Evolutionary conservation across 2,113 vertebrate species (phyloP).

Genomic region (Ia io): DNA sequence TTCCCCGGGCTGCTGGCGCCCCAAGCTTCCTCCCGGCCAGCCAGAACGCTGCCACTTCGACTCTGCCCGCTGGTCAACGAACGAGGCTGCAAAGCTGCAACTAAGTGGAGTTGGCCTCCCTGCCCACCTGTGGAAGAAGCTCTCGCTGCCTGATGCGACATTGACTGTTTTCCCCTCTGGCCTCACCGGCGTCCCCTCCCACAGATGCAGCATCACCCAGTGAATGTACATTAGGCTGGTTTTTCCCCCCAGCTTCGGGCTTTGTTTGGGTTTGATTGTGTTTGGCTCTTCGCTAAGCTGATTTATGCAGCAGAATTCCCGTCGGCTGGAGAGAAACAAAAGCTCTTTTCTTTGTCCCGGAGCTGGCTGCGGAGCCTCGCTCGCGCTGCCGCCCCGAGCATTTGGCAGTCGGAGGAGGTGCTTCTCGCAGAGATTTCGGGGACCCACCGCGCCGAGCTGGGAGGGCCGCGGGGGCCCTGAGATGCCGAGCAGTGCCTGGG

Average conservation of each 20-base stretch:
- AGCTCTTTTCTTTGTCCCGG: conserved; percentile 77
- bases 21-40: not conserved
- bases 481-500: conserved; percentile 61
- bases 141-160: conserved; percentile 38
- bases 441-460: conserved; percentile 5
- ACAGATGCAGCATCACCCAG: conserved; percentile 64
- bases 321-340: conserved; percentile 71
- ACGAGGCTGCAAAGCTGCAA: not conserved
- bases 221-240: conserved; percentile 69
- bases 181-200: conserved; percentile 66
- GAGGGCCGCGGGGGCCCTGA: conserved; percentile 71
- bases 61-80: not conserved
- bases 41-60: conserved; percentile 1
- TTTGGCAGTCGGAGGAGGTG: conserved; percentile 47
- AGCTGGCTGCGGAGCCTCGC: conserved; percentile 39
- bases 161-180: not conserved
- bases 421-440: not conserved
- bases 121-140: conserved; percentile 74
- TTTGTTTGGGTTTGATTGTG: conserved; percentile 74
- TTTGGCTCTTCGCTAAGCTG: conserved; percentile 73
- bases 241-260: conserved; percentile 60
- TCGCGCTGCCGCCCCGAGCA: conserved; percentile 38
- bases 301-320: conserved; percentile 75
- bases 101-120: conserved; percentile 11
- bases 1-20: conserved; percentile 29